A percentile compares a stretch with the other conserved stretches of the same genome.
Conservation (phyloP, 2,797 vertebrate species). For the Acipenser transmontanus region DNA sequence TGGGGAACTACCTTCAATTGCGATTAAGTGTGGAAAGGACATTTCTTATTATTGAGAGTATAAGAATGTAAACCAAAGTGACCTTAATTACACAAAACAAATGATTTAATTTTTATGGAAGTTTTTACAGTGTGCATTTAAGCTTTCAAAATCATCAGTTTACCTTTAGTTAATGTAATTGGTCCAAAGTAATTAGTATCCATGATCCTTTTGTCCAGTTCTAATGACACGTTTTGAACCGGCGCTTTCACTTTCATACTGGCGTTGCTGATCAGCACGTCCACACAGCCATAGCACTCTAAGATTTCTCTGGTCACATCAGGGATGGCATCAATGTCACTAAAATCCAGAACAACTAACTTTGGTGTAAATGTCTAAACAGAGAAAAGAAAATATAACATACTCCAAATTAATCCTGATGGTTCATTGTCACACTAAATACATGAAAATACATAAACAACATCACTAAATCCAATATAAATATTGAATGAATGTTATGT, state of each 20-base stretch:
- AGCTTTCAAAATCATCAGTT: not conserved
- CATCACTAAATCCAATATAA: too few relatives aligned
- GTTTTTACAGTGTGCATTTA: too few relatives aligned
- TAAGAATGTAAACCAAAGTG: too few relatives aligned
- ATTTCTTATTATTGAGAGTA: too few relatives aligned
- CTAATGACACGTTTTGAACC: slow-evolving; percentile 77
- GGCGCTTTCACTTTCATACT: slow-evolving; percentile 87
- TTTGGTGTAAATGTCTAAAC: slow-evolving; percentile 84
- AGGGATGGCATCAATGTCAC: slow-evolving; percentile 73
- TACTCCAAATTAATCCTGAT: too few relatives aligned
- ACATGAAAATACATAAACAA: too few relatives aligned
- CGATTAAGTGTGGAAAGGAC: too few relatives aligned
- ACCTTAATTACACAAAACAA: too few relatives aligned
- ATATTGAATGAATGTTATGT: too few relatives aligned
- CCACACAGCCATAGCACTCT: slow-evolving; percentile 86
- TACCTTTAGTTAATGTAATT: slow-evolving; percentile 86
- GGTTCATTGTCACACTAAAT: too few relatives aligned
- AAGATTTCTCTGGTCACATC: slow-evolving; percentile 76
- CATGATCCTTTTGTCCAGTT: slow-evolving; percentile 91
- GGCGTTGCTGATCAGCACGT: slow-evolving; percentile 84
- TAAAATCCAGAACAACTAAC: slow-evolving; percentile 83
- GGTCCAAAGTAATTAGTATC: slow-evolving; percentile 94
- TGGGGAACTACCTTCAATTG: too few relatives aligned
- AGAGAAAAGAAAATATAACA: not conserved
- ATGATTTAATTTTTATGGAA: too few relatives aligned